Evolutionary conservation across 1,140 invertebrate species (phyloP).

Genomic region (Phymorhynchus buccinoides): DNA sequence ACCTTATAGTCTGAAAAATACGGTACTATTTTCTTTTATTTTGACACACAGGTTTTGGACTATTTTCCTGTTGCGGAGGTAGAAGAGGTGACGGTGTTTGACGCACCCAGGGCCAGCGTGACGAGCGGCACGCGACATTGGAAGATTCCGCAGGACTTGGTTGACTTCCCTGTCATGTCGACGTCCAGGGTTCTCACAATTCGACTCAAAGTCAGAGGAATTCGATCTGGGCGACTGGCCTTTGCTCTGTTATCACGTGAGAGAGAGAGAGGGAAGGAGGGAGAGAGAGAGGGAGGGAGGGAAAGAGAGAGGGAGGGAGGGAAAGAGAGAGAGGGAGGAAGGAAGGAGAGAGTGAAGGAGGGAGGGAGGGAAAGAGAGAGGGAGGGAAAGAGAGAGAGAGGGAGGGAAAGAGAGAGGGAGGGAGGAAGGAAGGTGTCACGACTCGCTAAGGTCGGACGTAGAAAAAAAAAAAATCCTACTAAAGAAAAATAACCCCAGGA

Average conservation of each 20-base stretch:
- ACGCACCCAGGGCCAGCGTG: slow-evolving; percentile 45
- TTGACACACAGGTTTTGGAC: slow-evolving; percentile 63
- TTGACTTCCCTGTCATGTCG: slow-evolving; percentile 70
- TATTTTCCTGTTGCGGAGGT: slow-evolving; percentile 66
- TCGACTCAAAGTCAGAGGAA: slow-evolving; percentile 55
- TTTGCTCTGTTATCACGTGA: slow-evolving; percentile 68
- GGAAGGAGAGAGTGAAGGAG: no score
- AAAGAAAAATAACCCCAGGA: no score
- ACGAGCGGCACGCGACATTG: slow-evolving; percentile 50
- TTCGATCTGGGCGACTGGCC: slow-evolving; percentile 66
- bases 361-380: no score
- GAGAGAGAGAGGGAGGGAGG: no score
- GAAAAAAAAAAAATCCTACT: no score
- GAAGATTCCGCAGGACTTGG: slow-evolving; percentile 69
- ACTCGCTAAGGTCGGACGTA: no score
- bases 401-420: no score
- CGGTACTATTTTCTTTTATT: not conserved
- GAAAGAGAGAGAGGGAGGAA: no score
- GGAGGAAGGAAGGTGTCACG: no score
- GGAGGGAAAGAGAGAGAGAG: no score
- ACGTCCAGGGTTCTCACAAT: slow-evolving; percentile 59
- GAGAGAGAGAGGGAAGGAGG: slow-evolving; percentile 44
- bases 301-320: no score
- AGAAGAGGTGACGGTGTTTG: slow-evolving; percentile 69
- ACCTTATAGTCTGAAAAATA: no score